Conservation (phyloP, 1,140 invertebrate genomes). For the Ceratosolen solmsi region DNA sequence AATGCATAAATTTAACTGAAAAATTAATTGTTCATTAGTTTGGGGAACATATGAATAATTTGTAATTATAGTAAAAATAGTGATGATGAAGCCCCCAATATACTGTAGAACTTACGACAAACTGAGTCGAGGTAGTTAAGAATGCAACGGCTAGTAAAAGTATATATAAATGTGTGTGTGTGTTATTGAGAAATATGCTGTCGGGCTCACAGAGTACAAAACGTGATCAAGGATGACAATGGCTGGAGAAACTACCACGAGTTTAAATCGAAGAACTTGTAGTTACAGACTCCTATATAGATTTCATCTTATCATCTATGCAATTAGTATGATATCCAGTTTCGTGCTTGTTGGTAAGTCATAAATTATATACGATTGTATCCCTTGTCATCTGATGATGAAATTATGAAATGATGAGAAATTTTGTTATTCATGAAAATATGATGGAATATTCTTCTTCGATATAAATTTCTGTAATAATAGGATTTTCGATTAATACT, state of each 20-base stretch:
- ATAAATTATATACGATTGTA: too few species aligned
- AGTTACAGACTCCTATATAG: background rate
- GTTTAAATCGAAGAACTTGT: background rate
- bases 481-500: too few species aligned
- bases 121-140: background rate
- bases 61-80: background rate
- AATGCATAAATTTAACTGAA: too few species aligned
- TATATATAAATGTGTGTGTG: background rate
- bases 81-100: background rate
- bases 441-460: too few species aligned
- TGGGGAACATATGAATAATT: too few species aligned
- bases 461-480: too few species aligned
- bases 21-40: too few species aligned
- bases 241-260: background rate
- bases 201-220: background rate
- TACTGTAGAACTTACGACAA: background rate
- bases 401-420: too few species aligned
- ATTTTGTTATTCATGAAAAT: too few species aligned
- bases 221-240: constrained; percentile 6
- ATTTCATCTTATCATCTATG: constrained; percentile 2
- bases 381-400: too few species aligned
- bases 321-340: constrained; percentile 42
- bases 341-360: constrained; percentile 41
- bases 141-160: background rate
- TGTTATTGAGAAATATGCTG: background rate